Conservation (phyloP, 2,113 vertebrate genomes). For the Benitochromis conjunctus region DNA sequence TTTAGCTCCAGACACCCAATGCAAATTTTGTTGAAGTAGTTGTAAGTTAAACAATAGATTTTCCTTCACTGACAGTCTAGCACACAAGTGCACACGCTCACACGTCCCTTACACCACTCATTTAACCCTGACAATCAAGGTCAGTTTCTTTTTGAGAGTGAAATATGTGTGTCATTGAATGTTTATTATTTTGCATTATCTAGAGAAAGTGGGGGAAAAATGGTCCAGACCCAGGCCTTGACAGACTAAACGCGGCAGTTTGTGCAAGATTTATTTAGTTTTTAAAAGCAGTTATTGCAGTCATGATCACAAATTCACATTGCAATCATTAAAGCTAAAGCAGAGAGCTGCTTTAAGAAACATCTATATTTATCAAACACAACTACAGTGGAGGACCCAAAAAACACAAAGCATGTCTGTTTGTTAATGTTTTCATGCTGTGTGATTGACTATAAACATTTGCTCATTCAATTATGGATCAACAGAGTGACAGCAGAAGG, state of each 20-base stretch:
- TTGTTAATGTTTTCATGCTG: constrained; percentile 42
- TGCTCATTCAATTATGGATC: constrained; percentile 52
- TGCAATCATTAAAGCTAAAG: constrained; percentile 17
- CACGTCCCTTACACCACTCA: background rate
- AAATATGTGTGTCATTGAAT: background rate
- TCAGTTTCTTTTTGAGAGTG: background rate
- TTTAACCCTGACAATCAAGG: background rate
- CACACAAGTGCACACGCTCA: background rate
- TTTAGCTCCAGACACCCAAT: background rate
- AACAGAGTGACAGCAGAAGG: constrained; percentile 44
- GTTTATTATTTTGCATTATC: background rate
- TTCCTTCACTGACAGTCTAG: background rate
- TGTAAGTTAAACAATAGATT: background rate
- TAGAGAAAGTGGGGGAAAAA: background rate
- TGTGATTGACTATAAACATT: constrained; percentile 60
- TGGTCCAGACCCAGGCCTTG: background rate
- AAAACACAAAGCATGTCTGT: constrained; percentile 32
- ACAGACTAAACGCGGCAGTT: background rate
- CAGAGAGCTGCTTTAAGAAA: constrained; percentile 34
- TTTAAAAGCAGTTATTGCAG: background rate
- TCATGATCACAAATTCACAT: constrained; percentile 15
- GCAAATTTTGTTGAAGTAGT: background rate
- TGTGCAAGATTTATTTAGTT: background rate
- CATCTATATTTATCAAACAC: constrained; percentile 28
- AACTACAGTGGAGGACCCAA: background rate